Evolutionary conservation across 2,797 vertebrate species (phyloP), one percentile per base, ranked within the genome.

Genomic region (Pterois miles): DNA sequence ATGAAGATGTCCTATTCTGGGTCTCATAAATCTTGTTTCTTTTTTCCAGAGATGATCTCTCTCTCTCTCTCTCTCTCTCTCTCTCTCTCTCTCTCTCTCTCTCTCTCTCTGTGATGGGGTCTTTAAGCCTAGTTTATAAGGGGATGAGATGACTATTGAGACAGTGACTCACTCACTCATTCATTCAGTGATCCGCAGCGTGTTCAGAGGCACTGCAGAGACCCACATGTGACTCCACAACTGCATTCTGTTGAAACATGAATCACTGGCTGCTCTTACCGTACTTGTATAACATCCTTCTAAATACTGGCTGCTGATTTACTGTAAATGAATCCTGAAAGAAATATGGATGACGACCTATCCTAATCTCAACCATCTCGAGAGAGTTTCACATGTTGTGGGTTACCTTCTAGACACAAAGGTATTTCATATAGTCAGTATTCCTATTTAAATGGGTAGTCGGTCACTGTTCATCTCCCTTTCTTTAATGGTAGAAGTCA

Each of bases 191-290:
- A 76, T 79, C 59, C 58, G 70, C 67, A 63, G 56, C 57, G 48
- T 60, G 71, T 83, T 67, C 66, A 34, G 22, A 72, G 40, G 65
- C 27, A 16, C 43, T 77, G 62, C 57, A 73, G 48, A 75, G 62
- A 33, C 79, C 76, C 83, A 85, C 84, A 88, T 84, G 88, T 82
- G 80, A 73, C 63, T 68, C 34, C 50, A 56, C 63, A 40, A 64
- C 27, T 65, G 72, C 38, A 31, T 10, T 53, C 4, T 59, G 22
- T 33, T 20, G 46, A 33, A 57, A 46, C 27, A 22, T 78, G 46
- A 69, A 68, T 69, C 53, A 69, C 40, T 31, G n/a, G 23, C 40
- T 56, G 27, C 13, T 25, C n/a, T 22, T 6, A 9, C n/a, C 67
- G 38, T 40, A 53, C 20, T 22, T 71, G 46, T 40, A 48, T 22